Conservation (phyloP, 2,113 vertebrate species). For the Corythoichthys intestinalis region DNA sequence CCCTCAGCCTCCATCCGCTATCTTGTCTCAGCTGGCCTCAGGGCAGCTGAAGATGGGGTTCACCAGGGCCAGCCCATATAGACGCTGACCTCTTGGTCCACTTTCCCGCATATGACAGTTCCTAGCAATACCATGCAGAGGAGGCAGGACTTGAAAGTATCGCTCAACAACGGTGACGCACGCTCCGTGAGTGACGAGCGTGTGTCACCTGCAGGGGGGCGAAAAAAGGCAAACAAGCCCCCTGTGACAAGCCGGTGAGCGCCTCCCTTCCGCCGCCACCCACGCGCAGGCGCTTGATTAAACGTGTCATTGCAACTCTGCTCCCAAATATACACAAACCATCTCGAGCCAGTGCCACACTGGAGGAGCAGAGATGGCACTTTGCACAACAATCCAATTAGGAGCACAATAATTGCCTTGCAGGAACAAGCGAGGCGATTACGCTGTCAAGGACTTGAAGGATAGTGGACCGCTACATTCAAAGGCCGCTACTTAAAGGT, state of each 20-base stretch:
- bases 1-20: neutral
- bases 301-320: slow-evolving; percentile 39
- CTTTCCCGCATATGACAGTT: slow-evolving; percentile 42
- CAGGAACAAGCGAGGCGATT: slow-evolving; percentile 46
- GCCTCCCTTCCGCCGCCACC: slow-evolving; percentile 27
- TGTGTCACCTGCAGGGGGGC: slow-evolving; percentile 32
- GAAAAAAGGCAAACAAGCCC: slow-evolving; percentile 34
- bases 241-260: slow-evolving; percentile 28
- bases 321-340: slow-evolving; percentile 8
- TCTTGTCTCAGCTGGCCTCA: slow-evolving; percentile 16
- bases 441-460: slow-evolving; percentile 42
- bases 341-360: slow-evolving; percentile 11
- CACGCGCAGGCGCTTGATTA: slow-evolving; percentile 39
- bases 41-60: neutral
- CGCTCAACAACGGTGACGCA: slow-evolving; percentile 12
- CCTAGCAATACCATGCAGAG: neutral
- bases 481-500: slow-evolving; percentile 31
- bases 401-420: slow-evolving; percentile 50
- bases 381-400: slow-evolving; percentile 56
- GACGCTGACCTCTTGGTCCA: slow-evolving; percentile 27
- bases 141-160: slow-evolving; percentile 9
- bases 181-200: slow-evolving; percentile 26
- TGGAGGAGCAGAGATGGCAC: slow-evolving; percentile 36
- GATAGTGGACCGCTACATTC: slow-evolving; percentile 45
- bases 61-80: slow-evolving; percentile 20